phyloP scores from a whole-genome alignment of 2,113 vertebrate species.

The Lepidothrix coronata region DNA sequence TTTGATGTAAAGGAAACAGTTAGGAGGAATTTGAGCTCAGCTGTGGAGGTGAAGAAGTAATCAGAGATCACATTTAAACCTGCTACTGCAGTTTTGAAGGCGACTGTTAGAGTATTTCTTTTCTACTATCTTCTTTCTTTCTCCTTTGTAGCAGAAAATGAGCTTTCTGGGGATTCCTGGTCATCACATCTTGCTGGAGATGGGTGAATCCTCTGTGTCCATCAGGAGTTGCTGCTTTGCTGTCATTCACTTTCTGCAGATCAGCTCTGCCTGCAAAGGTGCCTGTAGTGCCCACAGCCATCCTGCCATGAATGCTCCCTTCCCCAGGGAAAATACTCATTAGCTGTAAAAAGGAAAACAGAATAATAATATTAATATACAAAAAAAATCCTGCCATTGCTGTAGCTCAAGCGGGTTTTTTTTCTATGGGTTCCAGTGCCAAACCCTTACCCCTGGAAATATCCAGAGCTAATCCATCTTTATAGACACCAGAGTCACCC shows the following conservation, averaged over 20 bases:
- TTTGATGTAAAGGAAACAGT: conserved; percentile 54
- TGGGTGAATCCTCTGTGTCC: neutral
- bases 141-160: neutral
- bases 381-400: neutral
- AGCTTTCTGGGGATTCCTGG: neutral
- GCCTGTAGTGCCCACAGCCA: neutral
- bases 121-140: neutral
- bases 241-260: neutral
- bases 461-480: neutral
- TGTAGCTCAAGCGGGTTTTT: neutral
- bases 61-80: neutral
- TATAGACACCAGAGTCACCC: neutral
- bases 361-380: neutral
- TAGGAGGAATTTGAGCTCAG: neutral
- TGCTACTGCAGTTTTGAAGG: neutral
- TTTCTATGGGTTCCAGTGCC: neutral
- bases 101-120: neutral
- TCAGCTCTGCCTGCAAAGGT: neutral
- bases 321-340: neutral
- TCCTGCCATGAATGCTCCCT: neutral
- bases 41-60: neutral
- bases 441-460: neutral
- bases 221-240: neutral
- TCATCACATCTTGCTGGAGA: neutral
- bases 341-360: neutral